Conservation (phyloP, 2,113 vertebrate genomes). For the Mus spicilegus region DNA sequence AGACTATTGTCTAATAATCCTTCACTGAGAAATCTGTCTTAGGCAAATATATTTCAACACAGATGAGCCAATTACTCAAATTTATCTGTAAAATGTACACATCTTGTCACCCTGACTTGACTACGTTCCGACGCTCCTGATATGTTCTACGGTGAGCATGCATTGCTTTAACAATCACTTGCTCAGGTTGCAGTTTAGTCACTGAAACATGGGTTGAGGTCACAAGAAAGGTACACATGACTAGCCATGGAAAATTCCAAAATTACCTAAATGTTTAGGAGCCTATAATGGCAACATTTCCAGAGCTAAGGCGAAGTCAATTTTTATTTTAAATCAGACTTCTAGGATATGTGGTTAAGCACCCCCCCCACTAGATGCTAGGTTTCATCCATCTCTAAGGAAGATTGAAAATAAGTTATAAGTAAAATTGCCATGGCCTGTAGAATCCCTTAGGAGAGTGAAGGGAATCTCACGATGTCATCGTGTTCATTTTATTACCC, state of each 20-base stretch:
- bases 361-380: neutral
- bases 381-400: neutral
- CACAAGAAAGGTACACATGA: conserved; percentile 28
- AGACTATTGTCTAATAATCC: neutral
- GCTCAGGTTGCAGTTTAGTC: conserved; percentile 17
- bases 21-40: neutral
- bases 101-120: neutral
- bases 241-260: neutral
- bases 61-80: neutral
- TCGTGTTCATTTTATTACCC: neutral
- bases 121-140: neutral
- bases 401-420: conserved; percentile 11
- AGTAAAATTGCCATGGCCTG: neutral
- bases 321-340: conserved; percentile 13
- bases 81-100: neutral
- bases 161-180: conserved; percentile 44
- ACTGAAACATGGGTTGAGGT: neutral
- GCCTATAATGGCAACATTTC: neutral
- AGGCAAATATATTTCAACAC: conserved; percentile 10
- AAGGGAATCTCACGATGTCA: neutral
- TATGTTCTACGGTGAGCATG: conserved; percentile 30
- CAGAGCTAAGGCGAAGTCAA: conserved; percentile 27
- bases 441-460: neutral
- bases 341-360: neutral
- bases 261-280: conserved; percentile 58